Percentiles rank a stretch among this genome's conserved stretches.
phyloP scores from a whole-genome alignment of 2,888 invertebrate species.

The Drosophila infuscata region DNA sequence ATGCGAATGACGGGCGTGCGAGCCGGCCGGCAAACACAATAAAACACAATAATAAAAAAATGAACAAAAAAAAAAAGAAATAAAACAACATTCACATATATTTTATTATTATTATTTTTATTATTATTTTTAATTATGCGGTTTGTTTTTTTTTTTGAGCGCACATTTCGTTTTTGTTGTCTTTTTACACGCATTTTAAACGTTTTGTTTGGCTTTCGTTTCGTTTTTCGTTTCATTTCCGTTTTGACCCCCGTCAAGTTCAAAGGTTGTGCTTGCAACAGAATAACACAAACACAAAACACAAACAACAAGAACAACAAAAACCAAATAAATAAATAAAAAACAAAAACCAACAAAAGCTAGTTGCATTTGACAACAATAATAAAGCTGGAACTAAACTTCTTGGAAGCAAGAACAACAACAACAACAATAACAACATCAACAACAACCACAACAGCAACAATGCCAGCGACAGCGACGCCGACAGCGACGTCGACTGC shows the following conservation, averaged over 20 bases:
- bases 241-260: slow-evolving; percentile 71
- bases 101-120: slow-evolving; percentile 50
- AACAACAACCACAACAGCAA: slow-evolving; percentile 31
- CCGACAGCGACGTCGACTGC: slow-evolving; percentile 61
- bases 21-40: slow-evolving; percentile 61
- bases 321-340: slow-evolving; percentile 16
- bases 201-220: slow-evolving; percentile 65
- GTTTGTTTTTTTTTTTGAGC: slow-evolving; percentile 38
- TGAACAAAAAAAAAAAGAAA: background rate
- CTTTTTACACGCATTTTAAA: slow-evolving; percentile 53
- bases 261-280: slow-evolving; percentile 62
- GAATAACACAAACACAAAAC: slow-evolving; percentile 24
- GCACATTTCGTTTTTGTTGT: slow-evolving; percentile 38
- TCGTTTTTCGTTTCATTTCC: slow-evolving; percentile 61
- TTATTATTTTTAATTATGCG: slow-evolving; percentile 24
- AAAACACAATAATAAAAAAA: slow-evolving; percentile 9
- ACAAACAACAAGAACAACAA: slow-evolving; percentile 19
- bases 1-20: slow-evolving; percentile 75
- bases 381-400: slow-evolving; percentile 33
- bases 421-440: slow-evolving; percentile 24
- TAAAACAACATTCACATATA: slow-evolving; percentile 23
- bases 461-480: slow-evolving; percentile 44
- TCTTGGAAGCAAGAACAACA: slow-evolving; percentile 14
- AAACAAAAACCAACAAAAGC: slow-evolving; percentile 22
- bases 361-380: slow-evolving; percentile 45